Conservation (phyloP, 1,140 invertebrate species). For the Zaprionus vittiger region DNA sequence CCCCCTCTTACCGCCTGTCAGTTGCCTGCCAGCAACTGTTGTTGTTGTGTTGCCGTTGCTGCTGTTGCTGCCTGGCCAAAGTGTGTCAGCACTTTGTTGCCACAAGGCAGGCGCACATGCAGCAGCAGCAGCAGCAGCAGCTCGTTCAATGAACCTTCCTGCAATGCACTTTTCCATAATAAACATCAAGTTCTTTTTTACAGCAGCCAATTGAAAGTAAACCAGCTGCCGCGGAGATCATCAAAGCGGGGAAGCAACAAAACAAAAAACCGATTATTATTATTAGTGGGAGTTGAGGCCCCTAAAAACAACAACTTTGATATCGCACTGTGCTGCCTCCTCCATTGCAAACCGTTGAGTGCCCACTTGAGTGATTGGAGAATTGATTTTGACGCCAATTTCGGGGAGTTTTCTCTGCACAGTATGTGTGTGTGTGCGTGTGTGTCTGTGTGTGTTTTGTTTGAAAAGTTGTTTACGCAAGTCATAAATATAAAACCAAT, state of each 20-base stretch:
- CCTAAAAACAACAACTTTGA: slow-evolving; percentile 26
- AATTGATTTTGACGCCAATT: slow-evolving; percentile 51
- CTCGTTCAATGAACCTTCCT: slow-evolving; percentile 69
- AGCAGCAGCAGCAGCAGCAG: background rate
- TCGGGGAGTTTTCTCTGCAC: background rate
- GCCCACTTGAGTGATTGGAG: slow-evolving; percentile 63
- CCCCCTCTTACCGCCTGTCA: slow-evolving; percentile 35
- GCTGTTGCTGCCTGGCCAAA: slow-evolving; percentile 53
- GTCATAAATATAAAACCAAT: slow-evolving; percentile 16
- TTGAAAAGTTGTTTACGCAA: slow-evolving; percentile 39
- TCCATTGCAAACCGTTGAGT: slow-evolving; percentile 36
- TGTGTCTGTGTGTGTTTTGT: background rate
- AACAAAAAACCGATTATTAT: slow-evolving; percentile 44
- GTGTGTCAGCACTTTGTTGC: slow-evolving; percentile 71
- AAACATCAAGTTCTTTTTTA: slow-evolving; percentile 68
- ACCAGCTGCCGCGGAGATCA: slow-evolving; percentile 58
- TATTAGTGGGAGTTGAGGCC: slow-evolving; percentile 69
- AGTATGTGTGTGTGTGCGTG: background rate
- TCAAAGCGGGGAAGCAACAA: slow-evolving; percentile 43
- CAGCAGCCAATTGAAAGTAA: slow-evolving; percentile 61
- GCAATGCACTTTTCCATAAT: slow-evolving; percentile 67
- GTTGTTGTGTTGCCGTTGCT: slow-evolving; percentile 25
- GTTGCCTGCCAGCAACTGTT: slow-evolving; percentile 51
- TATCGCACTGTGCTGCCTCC: slow-evolving; percentile 7
- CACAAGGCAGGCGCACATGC: background rate